Evolutionary conservation across 2,888 invertebrate genomes (phyloP).

Genomic region (Timandra comae): DNA sequence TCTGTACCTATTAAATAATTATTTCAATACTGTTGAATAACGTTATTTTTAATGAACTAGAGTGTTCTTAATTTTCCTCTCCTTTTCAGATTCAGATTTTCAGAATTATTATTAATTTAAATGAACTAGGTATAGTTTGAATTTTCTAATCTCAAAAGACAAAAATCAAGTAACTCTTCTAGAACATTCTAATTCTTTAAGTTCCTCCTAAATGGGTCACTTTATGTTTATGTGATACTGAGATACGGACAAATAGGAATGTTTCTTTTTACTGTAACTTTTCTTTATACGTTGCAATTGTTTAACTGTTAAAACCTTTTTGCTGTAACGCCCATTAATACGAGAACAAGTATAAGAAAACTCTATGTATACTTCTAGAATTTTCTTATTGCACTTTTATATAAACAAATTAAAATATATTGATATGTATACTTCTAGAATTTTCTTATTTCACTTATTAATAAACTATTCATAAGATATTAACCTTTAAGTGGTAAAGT

Average conservation of each 20-base stretch:
- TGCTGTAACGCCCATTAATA: no score
- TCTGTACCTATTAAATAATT: no score
- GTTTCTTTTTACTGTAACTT: slow-evolving; percentile 20
- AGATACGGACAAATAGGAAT: slow-evolving; percentile 31
- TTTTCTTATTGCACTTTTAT: neutral
- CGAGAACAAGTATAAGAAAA: neutral
- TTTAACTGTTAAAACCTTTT: neutral
- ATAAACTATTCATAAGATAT: no score
- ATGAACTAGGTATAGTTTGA: neutral
- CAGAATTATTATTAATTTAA: neutral
- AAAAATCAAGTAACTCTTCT: neutral
- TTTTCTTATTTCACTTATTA: neutral
- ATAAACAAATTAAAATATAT: neutral
- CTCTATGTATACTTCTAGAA: no score
- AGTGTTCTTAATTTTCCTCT: no score
- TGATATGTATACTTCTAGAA: neutral
- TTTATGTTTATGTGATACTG: slow-evolving; percentile 32
- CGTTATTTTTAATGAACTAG: no score
- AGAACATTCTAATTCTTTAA: neutral
- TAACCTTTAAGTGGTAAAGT: no score
- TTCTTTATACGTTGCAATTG: slow-evolving; percentile 9
- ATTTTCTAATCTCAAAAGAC: neutral
- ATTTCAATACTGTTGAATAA: no score
- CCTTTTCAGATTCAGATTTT: no score
- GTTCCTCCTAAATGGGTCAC: slow-evolving; percentile 28